Conservation (phyloP, 2,113 vertebrate species). For the Ictalurus furcatus region DNA sequence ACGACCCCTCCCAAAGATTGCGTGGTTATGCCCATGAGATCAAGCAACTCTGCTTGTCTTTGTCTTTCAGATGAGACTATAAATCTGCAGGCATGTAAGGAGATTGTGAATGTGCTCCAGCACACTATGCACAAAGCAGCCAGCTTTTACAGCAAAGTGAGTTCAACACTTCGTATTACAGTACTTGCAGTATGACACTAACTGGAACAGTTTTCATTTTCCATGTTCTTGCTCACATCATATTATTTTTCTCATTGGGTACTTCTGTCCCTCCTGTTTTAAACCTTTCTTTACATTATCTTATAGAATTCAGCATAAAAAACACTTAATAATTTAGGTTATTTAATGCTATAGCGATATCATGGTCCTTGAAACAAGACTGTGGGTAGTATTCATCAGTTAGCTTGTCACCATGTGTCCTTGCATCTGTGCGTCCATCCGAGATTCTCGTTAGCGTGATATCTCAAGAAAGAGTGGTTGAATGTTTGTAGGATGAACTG, state of each 20-base stretch:
- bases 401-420: background rate
- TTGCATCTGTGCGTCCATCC: no score
- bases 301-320: background rate
- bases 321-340: background rate
- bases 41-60: background rate
- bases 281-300: background rate
- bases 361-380: background rate
- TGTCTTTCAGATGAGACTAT: slow-evolving; percentile 34
- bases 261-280: background rate
- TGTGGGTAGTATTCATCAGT: background rate
- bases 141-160: slow-evolving; percentile 64
- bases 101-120: slow-evolving; percentile 58
- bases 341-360: background rate
- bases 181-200: background rate
- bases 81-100: slow-evolving; percentile 56
- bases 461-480: background rate
- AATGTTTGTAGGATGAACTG: background rate
- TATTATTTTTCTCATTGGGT: background rate
- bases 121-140: slow-evolving; percentile 59
- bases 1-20: no score
- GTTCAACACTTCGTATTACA: background rate
- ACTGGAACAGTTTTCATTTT: background rate
- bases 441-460: background rate
- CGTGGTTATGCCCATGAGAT: no score
- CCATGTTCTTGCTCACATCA: background rate